Evolutionary conservation across 1,140 invertebrate species (phyloP), one percentile per base, ranked within the genome.

Genomic region (Camponotus pennsylvanicus): DNA sequence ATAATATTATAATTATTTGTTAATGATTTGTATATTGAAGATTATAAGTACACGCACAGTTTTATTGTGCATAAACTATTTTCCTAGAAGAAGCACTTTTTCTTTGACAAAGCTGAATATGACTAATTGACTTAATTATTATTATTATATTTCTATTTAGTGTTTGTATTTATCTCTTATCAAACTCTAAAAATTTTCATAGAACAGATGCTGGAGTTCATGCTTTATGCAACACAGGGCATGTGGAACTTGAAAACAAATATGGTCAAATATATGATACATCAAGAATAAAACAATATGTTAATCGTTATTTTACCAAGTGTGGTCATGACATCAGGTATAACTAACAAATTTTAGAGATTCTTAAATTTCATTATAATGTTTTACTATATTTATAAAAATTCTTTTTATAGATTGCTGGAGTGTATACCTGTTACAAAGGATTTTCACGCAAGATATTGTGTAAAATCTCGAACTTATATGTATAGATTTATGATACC

Each of bases 171-270:
- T 52, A 52, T 52, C 18, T 27, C 4, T 18, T 8, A 49, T 34
- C 27, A 37, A 86, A 34, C 32, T 67, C 64, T 45, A n/a, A 73
- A 42, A 37, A 69, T 92, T 76, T 91, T 92, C 94, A 86, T 90
- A 97, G 97, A 89, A 97, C 97, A 94, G 97, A 97, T 96, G 93
- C 96, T 11, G 97, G 97, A 79, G 97, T 97, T 6, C 97, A 97
- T 94, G 97, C 97, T 2, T 90, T 97, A 15, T 95, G 95, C 88
- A 94, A 96, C 18, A 95, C 96, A 6, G n/a, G 96, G 96, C 97
- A 97, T 88, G 95, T 97, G 83, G 97, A 97, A 85, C 85, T 97
- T 80, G 89, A 95, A 32, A 95, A 94, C 69, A 86, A 75, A 32
- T 94, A 95, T 80, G 87, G 94, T 21, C 64, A 71, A 7, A 91